Evolutionary conservation across 2,113 vertebrate species (phyloP).

Genomic region (Ivindomyrus marchei): DNA sequence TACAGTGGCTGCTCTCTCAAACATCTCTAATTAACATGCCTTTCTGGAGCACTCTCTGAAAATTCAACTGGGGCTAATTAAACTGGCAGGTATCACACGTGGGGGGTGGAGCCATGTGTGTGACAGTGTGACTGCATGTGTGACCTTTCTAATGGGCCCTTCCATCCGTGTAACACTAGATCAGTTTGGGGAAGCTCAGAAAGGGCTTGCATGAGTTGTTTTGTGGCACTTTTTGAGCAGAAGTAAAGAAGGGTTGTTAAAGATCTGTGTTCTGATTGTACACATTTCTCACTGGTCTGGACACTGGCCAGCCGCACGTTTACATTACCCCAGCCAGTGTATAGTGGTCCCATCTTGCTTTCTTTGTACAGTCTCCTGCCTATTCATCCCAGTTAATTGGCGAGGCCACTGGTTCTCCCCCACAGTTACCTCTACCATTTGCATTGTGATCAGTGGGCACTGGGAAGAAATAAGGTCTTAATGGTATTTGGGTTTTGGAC

Average conservation of each 20-base stretch:
- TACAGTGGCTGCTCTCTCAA: constrained; percentile 28
- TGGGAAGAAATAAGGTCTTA: neutral
- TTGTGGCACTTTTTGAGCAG: neutral
- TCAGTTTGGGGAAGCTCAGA: neutral
- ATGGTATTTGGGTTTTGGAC: neutral
- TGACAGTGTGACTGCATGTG: neutral
- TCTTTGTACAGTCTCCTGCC: neutral
- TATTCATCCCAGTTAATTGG: neutral
- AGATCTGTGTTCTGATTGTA: constrained; percentile 14
- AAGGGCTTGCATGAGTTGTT: neutral
- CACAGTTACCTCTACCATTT: neutral
- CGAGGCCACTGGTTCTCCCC: neutral
- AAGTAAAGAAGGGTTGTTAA: constrained; percentile 10
- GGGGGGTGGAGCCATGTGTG: constrained; percentile 16
- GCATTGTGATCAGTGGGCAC: neutral
- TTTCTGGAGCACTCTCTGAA: constrained; percentile 8
- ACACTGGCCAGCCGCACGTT: neutral
- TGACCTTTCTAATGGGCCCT: neutral
- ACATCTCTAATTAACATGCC: constrained; percentile 34
- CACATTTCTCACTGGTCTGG: constrained; percentile 24
- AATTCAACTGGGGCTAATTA: constrained; percentile 37
- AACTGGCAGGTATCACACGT: constrained; percentile 36
- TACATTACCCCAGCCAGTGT: constrained; percentile 3
- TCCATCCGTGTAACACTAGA: neutral
- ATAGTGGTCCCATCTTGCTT: neutral